A percentile compares a stretch with the other conserved stretches of the same genome.
phyloP scores from a whole-genome alignment of 92 coral and sea anemone genomes.

The Porites evermanni region DNA sequence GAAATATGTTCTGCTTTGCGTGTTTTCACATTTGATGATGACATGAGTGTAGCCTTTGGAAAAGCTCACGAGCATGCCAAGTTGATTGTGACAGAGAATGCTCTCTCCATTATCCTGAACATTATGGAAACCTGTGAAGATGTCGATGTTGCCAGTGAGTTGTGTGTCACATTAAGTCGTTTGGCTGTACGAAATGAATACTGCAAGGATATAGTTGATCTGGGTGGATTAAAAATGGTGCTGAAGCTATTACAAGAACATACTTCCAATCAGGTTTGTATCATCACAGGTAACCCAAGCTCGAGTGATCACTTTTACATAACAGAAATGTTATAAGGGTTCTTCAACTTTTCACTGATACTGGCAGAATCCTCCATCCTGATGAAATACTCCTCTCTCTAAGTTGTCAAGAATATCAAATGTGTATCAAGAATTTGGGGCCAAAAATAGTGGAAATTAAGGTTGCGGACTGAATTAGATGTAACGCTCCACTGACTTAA shows the following conservation, averaged over 20 bases:
- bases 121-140: slow-evolving; percentile 53
- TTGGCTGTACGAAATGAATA: slow-evolving; percentile 84
- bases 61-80: slow-evolving; percentile 95
- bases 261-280: slow-evolving; percentile 71
- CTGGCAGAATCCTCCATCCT: too few relatives aligned
- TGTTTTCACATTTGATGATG: slow-evolving; percentile 88
- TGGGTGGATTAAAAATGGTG: slow-evolving; percentile 79
- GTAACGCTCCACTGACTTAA: too few relatives aligned
- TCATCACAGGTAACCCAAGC: too few relatives aligned
- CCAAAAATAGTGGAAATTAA: too few relatives aligned
- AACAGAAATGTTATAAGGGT: too few relatives aligned
- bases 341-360: too few relatives aligned
- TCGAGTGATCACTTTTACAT: neutral
- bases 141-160: slow-evolving; percentile 69
- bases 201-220: slow-evolving; percentile 86
- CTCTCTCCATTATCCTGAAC: slow-evolving; percentile 65
- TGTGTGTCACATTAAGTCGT: slow-evolving; percentile 82
- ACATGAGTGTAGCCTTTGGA: slow-evolving; percentile 90
- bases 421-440: too few relatives aligned
- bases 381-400: too few relatives aligned
- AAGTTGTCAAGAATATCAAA: too few relatives aligned
- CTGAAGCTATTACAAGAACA: slow-evolving; percentile 75
- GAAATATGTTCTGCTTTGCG: slow-evolving; percentile 80
- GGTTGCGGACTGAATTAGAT: too few relatives aligned
- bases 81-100: slow-evolving; percentile 84